Percentiles rank a stretch among this genome's conserved stretches.
These are phyloP conservation scores for Talpa occidentalis DNA, from an alignment of 2,113 vertebrate species.

Conservation along the genomic window DNA sequence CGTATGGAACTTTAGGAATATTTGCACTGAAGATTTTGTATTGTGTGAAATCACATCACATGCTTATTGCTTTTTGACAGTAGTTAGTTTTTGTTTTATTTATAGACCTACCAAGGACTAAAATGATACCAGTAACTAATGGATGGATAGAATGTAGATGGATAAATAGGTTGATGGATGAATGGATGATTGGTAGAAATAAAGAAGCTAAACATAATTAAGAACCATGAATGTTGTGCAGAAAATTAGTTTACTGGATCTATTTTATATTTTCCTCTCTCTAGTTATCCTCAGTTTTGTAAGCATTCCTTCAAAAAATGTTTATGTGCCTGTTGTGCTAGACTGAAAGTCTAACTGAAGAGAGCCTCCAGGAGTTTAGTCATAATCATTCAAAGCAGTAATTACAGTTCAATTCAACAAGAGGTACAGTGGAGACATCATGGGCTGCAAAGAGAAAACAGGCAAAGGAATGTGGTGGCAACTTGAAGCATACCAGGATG, in stretches of 20 bases:
- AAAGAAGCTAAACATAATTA: not conserved
- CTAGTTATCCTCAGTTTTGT: not conserved
- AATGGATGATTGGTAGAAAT: not conserved
- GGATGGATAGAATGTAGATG: not conserved
- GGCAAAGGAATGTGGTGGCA: not conserved
- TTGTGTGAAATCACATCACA: not conserved
- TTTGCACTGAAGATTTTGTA: not conserved
- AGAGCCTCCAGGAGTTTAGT: not conserved
- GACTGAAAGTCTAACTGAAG: not conserved
- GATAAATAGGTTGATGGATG: not conserved
- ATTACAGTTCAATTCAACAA: not conserved
- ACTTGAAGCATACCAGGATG: not conserved
- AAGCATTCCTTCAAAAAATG: not conserved
- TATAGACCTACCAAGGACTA: not conserved
- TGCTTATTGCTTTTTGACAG: not conserved
- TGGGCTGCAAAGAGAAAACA: not conserved
- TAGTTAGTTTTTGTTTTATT: slow-evolving; percentile 25
- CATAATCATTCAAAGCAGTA: not conserved
- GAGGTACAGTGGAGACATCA: not conserved
- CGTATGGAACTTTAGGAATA: not conserved
- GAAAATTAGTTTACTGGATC: not conserved
- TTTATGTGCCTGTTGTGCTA: not conserved
- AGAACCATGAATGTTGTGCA: not conserved
- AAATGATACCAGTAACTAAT: not conserved
- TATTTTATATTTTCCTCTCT: not conserved